Base-by-base conservation (phyloP, 2,797 vertebrate species). In the Hirundo rustica region DNA sequence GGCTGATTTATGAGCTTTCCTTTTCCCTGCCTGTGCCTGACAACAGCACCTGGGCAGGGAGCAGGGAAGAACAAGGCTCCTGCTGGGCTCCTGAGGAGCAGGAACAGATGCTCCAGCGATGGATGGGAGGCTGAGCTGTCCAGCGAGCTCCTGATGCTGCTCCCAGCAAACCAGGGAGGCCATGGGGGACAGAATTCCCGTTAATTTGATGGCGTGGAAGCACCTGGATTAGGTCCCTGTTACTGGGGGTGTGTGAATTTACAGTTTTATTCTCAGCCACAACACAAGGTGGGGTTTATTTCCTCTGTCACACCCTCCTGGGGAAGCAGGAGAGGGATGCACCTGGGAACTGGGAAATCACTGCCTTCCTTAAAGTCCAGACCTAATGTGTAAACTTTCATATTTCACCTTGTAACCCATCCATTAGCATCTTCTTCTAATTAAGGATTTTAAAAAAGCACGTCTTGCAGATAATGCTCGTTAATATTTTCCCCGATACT, bases 211-310 rank as follows among this genome's bases (percentile, higher is more conserved):
- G 1, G 2, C 12, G 3, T 4, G 21, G n/a, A 34, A 68, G 7
- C 47, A 32, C 34, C 60, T 68, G 47, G 12, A 4, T 22, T 1
- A 1, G 25, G 19, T 55, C 16, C 51, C n/a, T 47, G 18, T 14
- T 42, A 5, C 36, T 48, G 15, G 11, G 19, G 8, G 9, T 2
- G 8, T 25, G 13, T 57, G 21, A 20, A 83, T 54, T 30, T 34
- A 6, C 13, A 20, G n/a, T 62, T 77, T 88, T 32, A 3, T 27
- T 78, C 47, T 61, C 1, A 1, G 1, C 42, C 11, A 0, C 9
- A 10, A 9, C 1, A 6, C 19, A 7, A 5, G 0, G 0, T 36
- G 61, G 38, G 27, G 30, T 3, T 65, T 20, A 3, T 29, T 53
- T 83, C 26, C 53, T 70, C 61, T 57, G 13, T 22, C 25, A 7